A percentile compares a stretch with the other conserved stretches of the same genome.
Evolutionary conservation across 2,797 vertebrate species (phyloP).

Genomic region (Arctocebus calabarensis): DNA sequence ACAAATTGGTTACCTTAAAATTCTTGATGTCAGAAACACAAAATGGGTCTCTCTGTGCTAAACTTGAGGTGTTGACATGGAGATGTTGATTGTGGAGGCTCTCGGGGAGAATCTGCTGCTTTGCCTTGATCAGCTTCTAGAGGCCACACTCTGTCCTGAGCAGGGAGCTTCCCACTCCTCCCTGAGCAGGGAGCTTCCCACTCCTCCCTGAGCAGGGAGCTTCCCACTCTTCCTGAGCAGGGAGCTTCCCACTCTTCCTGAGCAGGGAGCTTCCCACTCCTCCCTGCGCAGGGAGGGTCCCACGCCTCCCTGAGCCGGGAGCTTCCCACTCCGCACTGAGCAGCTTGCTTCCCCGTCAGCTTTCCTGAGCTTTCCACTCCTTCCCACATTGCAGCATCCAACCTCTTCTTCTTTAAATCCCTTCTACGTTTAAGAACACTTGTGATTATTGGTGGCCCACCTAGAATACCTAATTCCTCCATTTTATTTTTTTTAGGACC

Average conservation of each 20-base stretch:
- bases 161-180: neutral
- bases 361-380: neutral
- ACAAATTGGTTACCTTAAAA: neutral
- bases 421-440: neutral
- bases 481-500: neutral
- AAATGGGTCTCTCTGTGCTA: neutral
- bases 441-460: neutral
- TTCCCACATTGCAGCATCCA: neutral
- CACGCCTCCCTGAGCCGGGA: too few relatives aligned
- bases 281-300: too few relatives aligned
- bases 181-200: too few relatives aligned
- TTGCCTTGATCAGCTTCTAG: neutral
- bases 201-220: too few relatives aligned
- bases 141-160: neutral
- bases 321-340: too few relatives aligned
- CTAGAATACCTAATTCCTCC: neutral
- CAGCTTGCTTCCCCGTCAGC: too few relatives aligned
- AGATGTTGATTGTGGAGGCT: neutral
- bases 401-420: neutral
- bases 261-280: too few relatives aligned
- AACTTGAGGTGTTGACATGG: neutral
- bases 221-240: too few relatives aligned
- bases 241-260: too few relatives aligned
- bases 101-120: neutral
- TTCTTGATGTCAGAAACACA: neutral